A percentile compares a stretch with the other conserved stretches of the same genome.
Evolutionary conservation across 2,113 vertebrate genomes (phyloP).

Genomic region (Phasianus colchicus): DNA sequence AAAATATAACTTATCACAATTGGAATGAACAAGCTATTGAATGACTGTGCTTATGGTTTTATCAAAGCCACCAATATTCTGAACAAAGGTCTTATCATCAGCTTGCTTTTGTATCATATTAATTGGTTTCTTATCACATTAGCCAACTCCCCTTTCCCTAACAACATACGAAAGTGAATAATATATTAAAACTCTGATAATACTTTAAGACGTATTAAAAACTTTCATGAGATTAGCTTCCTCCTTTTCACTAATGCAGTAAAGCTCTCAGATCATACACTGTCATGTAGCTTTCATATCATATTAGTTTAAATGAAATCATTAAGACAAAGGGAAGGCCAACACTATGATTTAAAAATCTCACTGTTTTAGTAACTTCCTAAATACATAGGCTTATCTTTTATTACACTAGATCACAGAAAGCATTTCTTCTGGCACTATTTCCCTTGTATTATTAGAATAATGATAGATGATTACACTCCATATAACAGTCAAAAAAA

Average conservation of each 20-base stretch:
- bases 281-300: conserved; percentile 39
- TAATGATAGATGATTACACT: background rate
- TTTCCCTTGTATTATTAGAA: background rate
- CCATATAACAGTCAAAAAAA: background rate
- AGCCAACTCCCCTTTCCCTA: conserved; percentile 47
- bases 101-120: conserved; percentile 54
- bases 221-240: conserved; percentile 54
- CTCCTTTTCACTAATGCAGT: conserved; percentile 30
- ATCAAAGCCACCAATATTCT: conserved; percentile 61
- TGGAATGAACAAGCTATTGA: conserved; percentile 44
- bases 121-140: conserved; percentile 78
- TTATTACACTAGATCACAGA: background rate
- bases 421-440: background rate
- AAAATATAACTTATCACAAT: background rate
- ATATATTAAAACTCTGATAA: conserved; percentile 62
- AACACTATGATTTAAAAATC: background rate
- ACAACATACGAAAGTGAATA: conserved; percentile 43
- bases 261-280: conserved; percentile 24
- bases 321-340: conserved; percentile 33
- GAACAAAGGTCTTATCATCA: conserved; percentile 69
- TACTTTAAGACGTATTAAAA: conserved; percentile 69
- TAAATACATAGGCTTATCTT: background rate
- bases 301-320: conserved; percentile 63
- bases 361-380: background rate
- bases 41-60: conserved; percentile 51